phyloP scores from a whole-genome alignment of 2,113 vertebrate species.

The Malurus alboscapulatus region DNA sequence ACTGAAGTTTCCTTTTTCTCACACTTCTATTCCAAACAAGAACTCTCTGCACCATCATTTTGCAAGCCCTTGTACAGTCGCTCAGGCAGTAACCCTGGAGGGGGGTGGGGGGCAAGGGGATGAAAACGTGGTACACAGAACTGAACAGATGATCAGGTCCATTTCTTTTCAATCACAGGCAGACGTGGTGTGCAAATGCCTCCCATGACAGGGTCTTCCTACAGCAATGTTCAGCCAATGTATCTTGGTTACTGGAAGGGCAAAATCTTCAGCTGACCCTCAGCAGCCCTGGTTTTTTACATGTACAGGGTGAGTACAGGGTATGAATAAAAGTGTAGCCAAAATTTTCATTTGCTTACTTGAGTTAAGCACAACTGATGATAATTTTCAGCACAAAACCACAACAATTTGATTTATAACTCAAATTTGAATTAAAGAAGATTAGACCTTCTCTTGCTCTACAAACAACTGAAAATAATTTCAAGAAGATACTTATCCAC shows the following conservation, averaged over 20 bases:
- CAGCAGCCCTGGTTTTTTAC: neutral
- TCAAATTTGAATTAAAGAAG: neutral
- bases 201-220: neutral
- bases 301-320: neutral
- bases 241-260: neutral
- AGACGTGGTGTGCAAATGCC: neutral
- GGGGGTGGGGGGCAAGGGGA: accelerated
- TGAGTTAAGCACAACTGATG: neutral
- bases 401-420: neutral
- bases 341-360: neutral
- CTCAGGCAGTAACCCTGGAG: neutral
- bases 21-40: neutral
- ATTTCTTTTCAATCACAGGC: neutral
- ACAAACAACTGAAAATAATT: neutral
- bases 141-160: neutral
- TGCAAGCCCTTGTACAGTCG: neutral
- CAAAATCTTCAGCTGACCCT: neutral
- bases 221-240: neutral
- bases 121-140: accelerated
- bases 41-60: neutral
- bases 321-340: neutral
- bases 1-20: neutral
- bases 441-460: neutral
- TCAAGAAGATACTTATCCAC: neutral
- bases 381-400: neutral